Percentiles rank a stretch among this genome's conserved stretches.
Conservation (phyloP, 2,113 vertebrate genomes). For the Perca schrenkii region DNA sequence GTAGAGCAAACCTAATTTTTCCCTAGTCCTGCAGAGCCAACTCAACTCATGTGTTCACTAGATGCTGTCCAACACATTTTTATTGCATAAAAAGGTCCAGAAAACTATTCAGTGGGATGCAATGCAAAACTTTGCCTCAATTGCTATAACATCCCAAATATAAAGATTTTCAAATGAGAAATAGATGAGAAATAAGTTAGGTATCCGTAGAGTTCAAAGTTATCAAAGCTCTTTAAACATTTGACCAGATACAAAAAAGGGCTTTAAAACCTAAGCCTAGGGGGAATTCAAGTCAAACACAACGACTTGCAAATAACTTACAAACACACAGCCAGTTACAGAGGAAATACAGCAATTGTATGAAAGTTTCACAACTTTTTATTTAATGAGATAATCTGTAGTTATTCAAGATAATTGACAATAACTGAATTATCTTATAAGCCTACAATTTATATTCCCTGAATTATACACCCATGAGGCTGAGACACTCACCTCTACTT, state of each 20-base stretch:
- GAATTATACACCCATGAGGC: not conserved
- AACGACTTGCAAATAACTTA: not conserved
- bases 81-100: not conserved
- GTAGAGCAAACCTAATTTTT: not conserved
- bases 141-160: not conserved
- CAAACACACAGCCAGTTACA: not conserved
- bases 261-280: no score
- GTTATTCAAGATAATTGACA: not conserved
- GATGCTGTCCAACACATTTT: not conserved
- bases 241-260: no score
- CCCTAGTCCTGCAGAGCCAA: not conserved
- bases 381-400: not conserved
- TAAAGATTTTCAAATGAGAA: constrained; percentile 3
- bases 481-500: constrained; percentile 67
- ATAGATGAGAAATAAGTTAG: not conserved
- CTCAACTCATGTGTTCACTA: not conserved
- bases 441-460: not conserved
- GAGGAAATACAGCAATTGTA: not conserved
- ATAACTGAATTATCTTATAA: not conserved
- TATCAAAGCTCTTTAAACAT: not conserved
- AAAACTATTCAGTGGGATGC: not conserved
- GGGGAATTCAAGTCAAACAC: not conserved
- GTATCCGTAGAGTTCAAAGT: not conserved
- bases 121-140: not conserved
- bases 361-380: not conserved